phyloP scores from a whole-genome alignment of 1,140 invertebrate genomes.

The Drosophila sp. region DNA sequence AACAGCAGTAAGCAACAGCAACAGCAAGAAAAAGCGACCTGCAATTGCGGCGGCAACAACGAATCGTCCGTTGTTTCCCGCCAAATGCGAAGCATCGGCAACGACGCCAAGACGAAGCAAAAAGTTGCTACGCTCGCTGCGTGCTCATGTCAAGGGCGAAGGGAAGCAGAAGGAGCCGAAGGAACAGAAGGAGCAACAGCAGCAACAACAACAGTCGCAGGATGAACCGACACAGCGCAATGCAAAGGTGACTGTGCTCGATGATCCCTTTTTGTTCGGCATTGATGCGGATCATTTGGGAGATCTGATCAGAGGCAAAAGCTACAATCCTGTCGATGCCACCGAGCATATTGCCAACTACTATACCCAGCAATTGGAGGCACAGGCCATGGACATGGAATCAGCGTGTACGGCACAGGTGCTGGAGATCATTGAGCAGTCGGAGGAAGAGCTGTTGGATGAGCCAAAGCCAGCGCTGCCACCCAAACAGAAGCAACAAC shows the following conservation, averaged over 20 bases:
- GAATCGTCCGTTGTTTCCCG: conserved; percentile 70
- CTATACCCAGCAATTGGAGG: conserved; percentile 51
- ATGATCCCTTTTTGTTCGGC: conserved; percentile 84
- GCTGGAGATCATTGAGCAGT: conserved; percentile 71
- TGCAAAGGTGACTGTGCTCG: conserved; percentile 78
- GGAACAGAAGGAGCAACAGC: conserved; percentile 18
- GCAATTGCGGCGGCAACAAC: conserved; percentile 21
- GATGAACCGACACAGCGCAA: conserved; percentile 69
- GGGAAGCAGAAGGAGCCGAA: conserved; percentile 28
- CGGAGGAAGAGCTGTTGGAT: conserved; percentile 49
- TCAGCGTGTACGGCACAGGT: conserved; percentile 53
- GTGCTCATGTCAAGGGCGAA: conserved; percentile 62
- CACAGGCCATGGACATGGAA: conserved; percentile 37
- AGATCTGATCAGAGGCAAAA: conserved; percentile 71
- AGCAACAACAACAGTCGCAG: background rate
- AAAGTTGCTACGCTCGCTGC: conserved; percentile 75
- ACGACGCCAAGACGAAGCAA: conserved; percentile 67
- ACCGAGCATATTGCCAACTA: conserved; percentile 70
- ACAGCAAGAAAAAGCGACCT: conserved; percentile 10
- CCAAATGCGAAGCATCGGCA: conserved; percentile 52
- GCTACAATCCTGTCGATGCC: conserved; percentile 59
- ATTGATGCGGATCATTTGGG: conserved; percentile 81
- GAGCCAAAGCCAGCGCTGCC: conserved; percentile 71
- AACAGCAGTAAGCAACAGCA: background rate
- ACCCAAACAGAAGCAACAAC: conserved; percentile 72